These are phyloP conservation scores for Drosophila anomalata DNA, from an alignment of 2,888 invertebrate species.

Conservation along the genomic window DNA sequence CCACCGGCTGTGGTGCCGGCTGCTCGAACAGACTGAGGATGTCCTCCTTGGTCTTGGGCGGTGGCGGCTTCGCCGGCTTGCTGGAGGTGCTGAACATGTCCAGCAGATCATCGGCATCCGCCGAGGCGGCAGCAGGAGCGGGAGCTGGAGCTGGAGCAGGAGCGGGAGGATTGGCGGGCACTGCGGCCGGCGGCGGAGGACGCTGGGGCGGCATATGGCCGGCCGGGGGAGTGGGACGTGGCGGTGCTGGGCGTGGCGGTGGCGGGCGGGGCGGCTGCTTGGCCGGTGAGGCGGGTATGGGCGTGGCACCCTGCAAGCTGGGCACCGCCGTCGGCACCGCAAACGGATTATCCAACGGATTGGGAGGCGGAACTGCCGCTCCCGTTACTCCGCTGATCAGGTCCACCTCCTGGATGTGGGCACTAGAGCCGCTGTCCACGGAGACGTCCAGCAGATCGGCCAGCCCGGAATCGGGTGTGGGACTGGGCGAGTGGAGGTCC, in stretches of 20 bases:
- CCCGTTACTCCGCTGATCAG: constrained; percentile 48
- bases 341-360: constrained; percentile 81
- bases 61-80: constrained; percentile 85
- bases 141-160: constrained; percentile 37
- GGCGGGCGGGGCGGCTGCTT: constrained; percentile 85
- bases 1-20: constrained; percentile 65
- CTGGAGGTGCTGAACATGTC: constrained; percentile 84
- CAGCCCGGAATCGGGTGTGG: constrained; percentile 89
- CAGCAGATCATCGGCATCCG: constrained; percentile 85
- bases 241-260: constrained; percentile 83
- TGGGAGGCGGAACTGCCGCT: neutral
- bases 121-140: constrained; percentile 35
- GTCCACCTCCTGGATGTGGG: constrained; percentile 78
- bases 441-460: constrained; percentile 88
- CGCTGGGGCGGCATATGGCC: constrained; percentile 70
- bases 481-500: constrained; percentile 93
- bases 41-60: constrained; percentile 86
- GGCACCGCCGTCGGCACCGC: constrained; percentile 84
- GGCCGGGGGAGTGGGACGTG: constrained; percentile 76
- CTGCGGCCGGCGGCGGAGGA: constrained; percentile 79
- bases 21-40: constrained; percentile 86
- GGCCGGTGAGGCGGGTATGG: constrained; percentile 84
- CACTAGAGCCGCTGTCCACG: constrained; percentile 81
- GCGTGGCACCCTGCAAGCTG: constrained; percentile 83
- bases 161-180: constrained; percentile 71